Conservation (phyloP, 2,888 invertebrate species). For the Tetheella fluctuosa region DNA sequence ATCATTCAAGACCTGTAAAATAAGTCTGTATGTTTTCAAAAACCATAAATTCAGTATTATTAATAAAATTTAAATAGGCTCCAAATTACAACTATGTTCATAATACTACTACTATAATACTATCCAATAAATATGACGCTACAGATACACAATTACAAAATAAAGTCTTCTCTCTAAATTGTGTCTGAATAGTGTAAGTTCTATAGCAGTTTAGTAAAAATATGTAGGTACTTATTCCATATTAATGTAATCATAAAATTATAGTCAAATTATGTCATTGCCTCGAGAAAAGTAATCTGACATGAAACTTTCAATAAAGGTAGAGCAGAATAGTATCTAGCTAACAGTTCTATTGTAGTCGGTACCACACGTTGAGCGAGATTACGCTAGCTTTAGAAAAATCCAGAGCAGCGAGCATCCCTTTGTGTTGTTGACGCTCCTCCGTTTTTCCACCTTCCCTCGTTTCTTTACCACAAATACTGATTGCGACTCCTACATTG, state of each 20-base stretch:
- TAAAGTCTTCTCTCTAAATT: too few relatives aligned
- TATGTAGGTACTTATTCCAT: too few relatives aligned
- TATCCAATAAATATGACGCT: too few relatives aligned
- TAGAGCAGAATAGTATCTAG: conserved; percentile 24
- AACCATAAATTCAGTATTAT: too few relatives aligned
- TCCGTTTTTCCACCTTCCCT: conserved; percentile 55
- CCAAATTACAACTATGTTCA: too few relatives aligned
- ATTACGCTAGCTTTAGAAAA: conserved; percentile 59
- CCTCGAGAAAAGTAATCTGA: neutral
- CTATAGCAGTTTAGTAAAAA: too few relatives aligned
- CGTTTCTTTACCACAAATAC: conserved; percentile 60
- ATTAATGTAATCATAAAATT: too few relatives aligned
- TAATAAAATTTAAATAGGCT: neutral
- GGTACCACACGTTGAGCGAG: conserved; percentile 49
- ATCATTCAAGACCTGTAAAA: neutral
- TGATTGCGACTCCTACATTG: conserved; percentile 50
- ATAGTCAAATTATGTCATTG: too few relatives aligned
- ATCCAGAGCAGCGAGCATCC: conserved; percentile 48
- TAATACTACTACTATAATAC: too few relatives aligned
- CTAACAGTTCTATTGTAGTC: conserved; percentile 42
- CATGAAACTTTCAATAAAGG: neutral
- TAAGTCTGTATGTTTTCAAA: too few relatives aligned
- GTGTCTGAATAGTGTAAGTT: too few relatives aligned
- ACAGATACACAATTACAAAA: too few relatives aligned
- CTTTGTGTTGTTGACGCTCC: conserved; percentile 63